phyloP scores from a whole-genome alignment of 2,113 vertebrate genomes.

The Seriola aureovittata region DNA sequence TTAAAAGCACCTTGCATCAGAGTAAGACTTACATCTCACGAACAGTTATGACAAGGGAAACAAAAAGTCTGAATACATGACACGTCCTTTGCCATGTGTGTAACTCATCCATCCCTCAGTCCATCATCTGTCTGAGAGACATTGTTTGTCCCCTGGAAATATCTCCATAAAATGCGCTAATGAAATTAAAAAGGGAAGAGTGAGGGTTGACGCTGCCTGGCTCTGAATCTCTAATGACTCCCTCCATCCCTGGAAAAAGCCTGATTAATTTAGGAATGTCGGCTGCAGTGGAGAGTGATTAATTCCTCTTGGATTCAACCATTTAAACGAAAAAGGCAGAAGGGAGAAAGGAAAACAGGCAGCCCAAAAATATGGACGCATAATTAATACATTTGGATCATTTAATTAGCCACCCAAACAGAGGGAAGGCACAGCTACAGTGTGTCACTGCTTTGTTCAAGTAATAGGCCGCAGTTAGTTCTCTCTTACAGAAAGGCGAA shows the following conservation, averaged over 20 bases:
- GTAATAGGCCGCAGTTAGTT: constrained; percentile 63
- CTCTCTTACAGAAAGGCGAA: constrained; percentile 42
- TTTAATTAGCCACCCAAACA: constrained; percentile 77
- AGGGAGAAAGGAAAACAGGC: constrained; percentile 64
- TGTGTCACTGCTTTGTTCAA: constrained; percentile 72
- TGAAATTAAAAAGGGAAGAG: constrained; percentile 80
- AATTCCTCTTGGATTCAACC: constrained; percentile 81
- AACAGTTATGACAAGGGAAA: constrained; percentile 2
- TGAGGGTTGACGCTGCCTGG: constrained; percentile 65
- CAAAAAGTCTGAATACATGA: constrained; percentile 32
- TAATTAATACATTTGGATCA: constrained; percentile 81
- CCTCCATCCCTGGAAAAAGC: constrained; percentile 72
- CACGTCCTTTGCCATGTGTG: constrained; percentile 38
- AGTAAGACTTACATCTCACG: constrained; percentile 12
- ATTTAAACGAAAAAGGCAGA: constrained; percentile 74
- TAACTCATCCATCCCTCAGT: constrained; percentile 48
- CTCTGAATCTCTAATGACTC: constrained; percentile 79
- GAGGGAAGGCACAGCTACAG: constrained; percentile 53
- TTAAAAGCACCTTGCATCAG: constrained; percentile 14
- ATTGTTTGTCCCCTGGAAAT: constrained; percentile 71
- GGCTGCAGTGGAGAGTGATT: constrained; percentile 75
- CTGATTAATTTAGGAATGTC: constrained; percentile 83
- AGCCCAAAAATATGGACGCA: constrained; percentile 68
- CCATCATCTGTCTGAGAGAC: constrained; percentile 47
- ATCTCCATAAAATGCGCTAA: constrained; percentile 82